phyloP scores from a whole-genome alignment of 2,797 vertebrate species.

The Crypturellus tataupa region DNA sequence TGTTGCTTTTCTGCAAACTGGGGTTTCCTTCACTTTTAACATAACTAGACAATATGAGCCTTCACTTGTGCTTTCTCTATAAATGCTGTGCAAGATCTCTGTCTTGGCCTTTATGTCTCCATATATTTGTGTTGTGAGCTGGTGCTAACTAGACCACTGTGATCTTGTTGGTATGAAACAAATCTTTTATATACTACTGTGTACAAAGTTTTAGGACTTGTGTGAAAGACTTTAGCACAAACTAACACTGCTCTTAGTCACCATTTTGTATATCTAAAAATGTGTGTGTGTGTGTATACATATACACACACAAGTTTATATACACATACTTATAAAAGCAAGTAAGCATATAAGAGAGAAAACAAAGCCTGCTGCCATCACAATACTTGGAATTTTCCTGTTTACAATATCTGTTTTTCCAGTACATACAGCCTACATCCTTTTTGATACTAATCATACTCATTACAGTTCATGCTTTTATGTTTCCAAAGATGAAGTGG shows the following conservation, averaged over 20 bases:
- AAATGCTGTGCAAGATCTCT: not conserved
- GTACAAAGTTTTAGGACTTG: not conserved
- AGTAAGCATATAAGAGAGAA: no score
- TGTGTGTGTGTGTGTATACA: rapidly evolving
- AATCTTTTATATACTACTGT: not conserved
- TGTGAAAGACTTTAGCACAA: not conserved
- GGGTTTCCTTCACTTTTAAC: not conserved
- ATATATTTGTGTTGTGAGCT: not conserved
- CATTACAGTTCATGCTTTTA: not conserved
- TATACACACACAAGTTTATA: no score
- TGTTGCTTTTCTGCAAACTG: no score
- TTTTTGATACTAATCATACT: not conserved
- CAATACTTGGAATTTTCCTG: not conserved
- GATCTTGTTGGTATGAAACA: not conserved
- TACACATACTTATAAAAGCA: no score
- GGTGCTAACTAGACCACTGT: not conserved
- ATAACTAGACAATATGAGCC: not conserved
- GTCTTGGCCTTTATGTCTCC: not conserved
- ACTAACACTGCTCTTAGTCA: not conserved
- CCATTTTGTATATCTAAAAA: rapidly evolving
- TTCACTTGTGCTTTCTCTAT: not conserved
- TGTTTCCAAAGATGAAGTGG: not conserved
- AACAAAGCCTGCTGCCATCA: not conserved
- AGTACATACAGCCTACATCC: not conserved
- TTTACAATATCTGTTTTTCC: not conserved